Percentiles rank a stretch among this genome's conserved stretches.
phyloP scores from a whole-genome alignment of 92 coral and sea anemone species.

The Epizoanthus fatuus region DNA sequence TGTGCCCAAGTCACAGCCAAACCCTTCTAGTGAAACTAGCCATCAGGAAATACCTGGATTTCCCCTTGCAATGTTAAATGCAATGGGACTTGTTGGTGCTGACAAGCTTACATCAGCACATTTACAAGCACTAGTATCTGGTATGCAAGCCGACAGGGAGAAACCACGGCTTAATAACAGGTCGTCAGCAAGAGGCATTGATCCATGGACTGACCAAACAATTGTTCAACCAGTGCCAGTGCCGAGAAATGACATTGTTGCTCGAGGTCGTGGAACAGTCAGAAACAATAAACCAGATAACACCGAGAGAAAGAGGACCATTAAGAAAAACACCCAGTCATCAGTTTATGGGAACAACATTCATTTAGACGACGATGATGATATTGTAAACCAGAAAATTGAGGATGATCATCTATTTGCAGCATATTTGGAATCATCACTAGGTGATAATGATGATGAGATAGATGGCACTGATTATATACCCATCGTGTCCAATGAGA shows the following conservation, averaged over 20 bases:
- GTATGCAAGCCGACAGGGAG: conserved; percentile 18
- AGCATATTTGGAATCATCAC: conserved; percentile 18
- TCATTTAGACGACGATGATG: conserved; percentile 8
- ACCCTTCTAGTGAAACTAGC: neutral
- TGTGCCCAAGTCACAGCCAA: conserved; percentile 33
- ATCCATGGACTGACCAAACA: neutral
- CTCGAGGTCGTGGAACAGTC: conserved; percentile 38
- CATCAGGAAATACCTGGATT: conserved; percentile 10
- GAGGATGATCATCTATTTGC: conserved; percentile 31
- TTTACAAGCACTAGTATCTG: conserved; percentile 34
- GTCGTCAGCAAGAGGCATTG: conserved; percentile 2
- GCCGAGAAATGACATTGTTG: conserved; percentile 41
- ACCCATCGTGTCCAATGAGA: neutral
- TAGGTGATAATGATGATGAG: conserved; percentile 16
- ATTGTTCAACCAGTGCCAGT: neutral
- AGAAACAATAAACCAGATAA: neutral
- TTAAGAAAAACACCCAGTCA: neutral
- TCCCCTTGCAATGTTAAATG: conserved; percentile 35
- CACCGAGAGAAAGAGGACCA: neutral
- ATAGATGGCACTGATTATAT: neutral
- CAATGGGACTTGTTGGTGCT: conserved; percentile 42
- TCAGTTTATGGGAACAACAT: conserved; percentile 26
- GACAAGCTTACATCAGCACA: neutral
- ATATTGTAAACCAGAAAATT: neutral
- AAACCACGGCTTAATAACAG: conserved; percentile 10